Percentiles rank a stretch among this genome's conserved stretches.
phyloP scores from a whole-genome alignment of 2,888 invertebrate genomes.

The Calameuta pallipes region DNA sequence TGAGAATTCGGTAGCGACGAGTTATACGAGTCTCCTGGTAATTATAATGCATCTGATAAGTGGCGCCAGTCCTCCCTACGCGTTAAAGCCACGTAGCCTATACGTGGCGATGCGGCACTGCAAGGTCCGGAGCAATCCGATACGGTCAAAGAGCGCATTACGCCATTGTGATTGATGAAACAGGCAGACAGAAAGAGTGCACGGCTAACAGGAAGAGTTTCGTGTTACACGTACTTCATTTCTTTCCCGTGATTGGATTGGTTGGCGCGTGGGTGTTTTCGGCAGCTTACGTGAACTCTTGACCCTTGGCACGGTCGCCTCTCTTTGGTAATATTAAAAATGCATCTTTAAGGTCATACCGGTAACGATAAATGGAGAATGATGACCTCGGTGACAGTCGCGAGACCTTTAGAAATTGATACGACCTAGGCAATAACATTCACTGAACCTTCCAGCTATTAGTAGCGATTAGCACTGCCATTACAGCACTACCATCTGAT shows the following conservation, averaged over 20 bases:
- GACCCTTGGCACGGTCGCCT: not conserved
- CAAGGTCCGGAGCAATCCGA: not conserved
- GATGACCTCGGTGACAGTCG: not conserved
- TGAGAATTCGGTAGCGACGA: not conserved
- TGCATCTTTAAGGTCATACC: not conserved
- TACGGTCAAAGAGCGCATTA: constrained; percentile 9
- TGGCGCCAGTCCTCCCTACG: not conserved
- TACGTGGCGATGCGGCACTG: not conserved
- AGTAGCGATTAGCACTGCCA: not conserved
- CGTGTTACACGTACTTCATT: constrained; percentile 4
- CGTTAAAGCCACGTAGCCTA: not conserved
- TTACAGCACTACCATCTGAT: not conserved
- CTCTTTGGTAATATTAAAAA: not conserved
- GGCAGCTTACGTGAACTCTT: not conserved
- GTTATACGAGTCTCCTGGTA: not conserved
- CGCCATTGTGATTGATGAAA: constrained; percentile 10
- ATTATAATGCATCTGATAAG: constrained; percentile 10
- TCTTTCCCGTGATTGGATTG: not conserved
- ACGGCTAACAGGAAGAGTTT: not conserved
- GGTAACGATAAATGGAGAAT: not conserved
- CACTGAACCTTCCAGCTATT: not conserved
- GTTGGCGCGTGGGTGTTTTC: constrained; percentile 2
- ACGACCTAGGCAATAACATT: not conserved
- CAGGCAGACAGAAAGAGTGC: not conserved
- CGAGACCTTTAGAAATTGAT: not conserved